Base-by-base conservation (phyloP, 2,888 invertebrate species). In the Amiota minor region DNA sequence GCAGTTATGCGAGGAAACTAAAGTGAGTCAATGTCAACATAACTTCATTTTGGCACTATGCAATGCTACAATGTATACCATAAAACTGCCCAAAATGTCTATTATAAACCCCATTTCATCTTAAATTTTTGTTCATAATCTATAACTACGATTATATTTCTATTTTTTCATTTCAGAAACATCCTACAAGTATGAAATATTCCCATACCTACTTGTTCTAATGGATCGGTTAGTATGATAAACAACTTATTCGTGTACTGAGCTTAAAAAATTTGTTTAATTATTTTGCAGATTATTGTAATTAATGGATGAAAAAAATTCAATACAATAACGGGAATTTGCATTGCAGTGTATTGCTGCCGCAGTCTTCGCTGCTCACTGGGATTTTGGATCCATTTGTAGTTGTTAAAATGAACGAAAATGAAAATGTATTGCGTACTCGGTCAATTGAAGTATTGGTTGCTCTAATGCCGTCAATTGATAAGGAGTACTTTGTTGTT, bases 391-490 rank as follows among this genome's bases (percentile, higher is more conserved):
- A 93, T 86, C 87, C 90, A 11, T 95, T 93, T 87, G 89, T 94
- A 20, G 88, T 90, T 0, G 20, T 90, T 91, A 72, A 91, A 65
- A 91, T 92, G 16, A 93, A 93, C 49, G 92, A 92, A 62, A 91
- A 92, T 70, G 91, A 92, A 2, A 35, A 35, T 79, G 88, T 87
- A 23, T 87, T 95, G 75, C 93, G 94, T 85, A 91, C 93, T 75
- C 93, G 94, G 88, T 93, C 95, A 12, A 87, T 87, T 69, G 95
- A 95, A 84, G 93, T 95, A 8, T 89, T 96, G 73, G 93, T 93
- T 10, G 92, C 93, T 11, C 89, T 95, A 70, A 94, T 94, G 9
- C 91, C 94, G 79, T 93, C 92, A 56, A 92, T 95, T 77, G 95
- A 95, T 11, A 91, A 91, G 47, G 92, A 93, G 70, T 92, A 93